Evolutionary conservation across 2,797 vertebrate species (phyloP).

Genomic region (Lagorchestes hirsutus): DNA sequence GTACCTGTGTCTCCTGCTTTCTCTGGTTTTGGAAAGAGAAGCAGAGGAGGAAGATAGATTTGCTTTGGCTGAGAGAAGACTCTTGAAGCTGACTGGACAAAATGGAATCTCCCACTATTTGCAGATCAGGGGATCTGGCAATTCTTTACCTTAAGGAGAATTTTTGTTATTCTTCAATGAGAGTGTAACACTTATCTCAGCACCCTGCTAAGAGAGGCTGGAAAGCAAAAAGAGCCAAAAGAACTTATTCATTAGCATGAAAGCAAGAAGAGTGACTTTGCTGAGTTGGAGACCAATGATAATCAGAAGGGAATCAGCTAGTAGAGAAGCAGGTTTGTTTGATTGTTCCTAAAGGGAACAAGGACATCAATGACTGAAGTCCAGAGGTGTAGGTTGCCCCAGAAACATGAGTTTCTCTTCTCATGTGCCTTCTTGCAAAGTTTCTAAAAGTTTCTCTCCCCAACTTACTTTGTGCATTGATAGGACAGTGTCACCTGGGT

Average conservation of each 20-base stretch:
- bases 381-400: not conserved
- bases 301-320: not conserved
- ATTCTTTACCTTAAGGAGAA: not conserved
- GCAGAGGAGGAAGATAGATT: not conserved
- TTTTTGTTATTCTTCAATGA: not conserved
- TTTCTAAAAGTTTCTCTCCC: not conserved
- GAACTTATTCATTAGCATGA: not conserved
- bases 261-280: not conserved
- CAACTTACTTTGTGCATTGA: not conserved
- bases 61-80: not conserved
- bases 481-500: not conserved
- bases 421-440: not conserved
- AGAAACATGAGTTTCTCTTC: not conserved
- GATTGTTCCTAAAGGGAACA: not conserved
- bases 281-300: not conserved
- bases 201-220: not conserved
- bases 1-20: not conserved
- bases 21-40: not conserved
- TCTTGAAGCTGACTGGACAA: not conserved
- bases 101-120: not conserved
- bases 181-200: not conserved
- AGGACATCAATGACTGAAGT: not conserved
- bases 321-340: not conserved
- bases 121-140: not conserved
- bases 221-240: not conserved